Evolutionary conservation across 2,113 vertebrate species (phyloP), one percentile per base, ranked within the genome.

Genomic region (Neolamprologus hecqui): DNA sequence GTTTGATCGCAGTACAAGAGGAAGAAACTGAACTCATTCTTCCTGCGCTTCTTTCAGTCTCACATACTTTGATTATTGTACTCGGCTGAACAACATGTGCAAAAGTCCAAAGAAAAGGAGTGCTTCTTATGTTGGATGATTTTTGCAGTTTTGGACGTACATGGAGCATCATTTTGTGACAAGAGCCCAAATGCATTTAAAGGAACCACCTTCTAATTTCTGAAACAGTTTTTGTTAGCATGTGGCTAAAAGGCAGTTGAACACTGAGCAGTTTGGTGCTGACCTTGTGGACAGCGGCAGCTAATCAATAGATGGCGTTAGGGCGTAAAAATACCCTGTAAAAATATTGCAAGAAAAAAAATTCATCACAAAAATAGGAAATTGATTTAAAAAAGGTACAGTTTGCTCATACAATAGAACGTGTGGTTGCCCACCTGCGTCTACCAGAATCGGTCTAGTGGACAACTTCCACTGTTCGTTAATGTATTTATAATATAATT

Each of bases 311-410:
- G 15, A 63, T 1, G 5, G 1, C 4, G 0, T 33, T 63, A 11
- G 6, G 58, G 31, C 0, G 1, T 33, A 63, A 63, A 60, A 26
- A 57, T 26, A 57, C 23, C 1, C 54, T 0, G 12, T 57, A 57
- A 15, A 57, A 63, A 19, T 63, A 63, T 63, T 35, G 28, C 6
- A 63, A 2, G 9, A 35, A 3, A n/a, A 63, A n/a, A 35, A 63
- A 3, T 0, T 19, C 9, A 35, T 63, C 31, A 35, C 58, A 63
- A 63, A 63, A 63, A n/a, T 35, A 11, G 58, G 31, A 63, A 19
- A 63, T 35, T 10, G 19, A 63, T 63, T 11, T 1, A 2, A 35
- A 33, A 63, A 63, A 63, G 31, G 58, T 3, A 35, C 0, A 63
- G 17, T 63, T 63, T 2, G 4, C 17, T 63, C 9, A 35, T n/a